Conservation (phyloP, 2,113 vertebrate genomes). For the Equus quagga region DNA sequence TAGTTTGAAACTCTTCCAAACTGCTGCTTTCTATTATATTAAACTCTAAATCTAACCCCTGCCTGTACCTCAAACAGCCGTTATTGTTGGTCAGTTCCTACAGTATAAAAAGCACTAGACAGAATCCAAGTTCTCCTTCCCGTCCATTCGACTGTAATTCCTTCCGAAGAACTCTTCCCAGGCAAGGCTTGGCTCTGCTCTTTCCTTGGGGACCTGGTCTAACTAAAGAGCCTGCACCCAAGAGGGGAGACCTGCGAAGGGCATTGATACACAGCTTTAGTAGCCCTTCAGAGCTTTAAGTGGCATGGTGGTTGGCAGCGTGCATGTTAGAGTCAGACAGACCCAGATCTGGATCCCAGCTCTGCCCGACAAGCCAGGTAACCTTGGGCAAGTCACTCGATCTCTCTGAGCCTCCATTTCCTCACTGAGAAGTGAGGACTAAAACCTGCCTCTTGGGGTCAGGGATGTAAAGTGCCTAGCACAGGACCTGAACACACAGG, state of each 20-base stretch:
- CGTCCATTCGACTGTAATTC: not conserved
- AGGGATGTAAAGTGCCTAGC: not conserved
- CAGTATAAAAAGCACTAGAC: not conserved
- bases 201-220: not conserved
- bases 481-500: not conserved
- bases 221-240: not conserved
- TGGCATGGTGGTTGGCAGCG: not conserved
- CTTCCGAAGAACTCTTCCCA: not conserved
- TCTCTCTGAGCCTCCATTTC: not conserved
- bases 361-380: not conserved
- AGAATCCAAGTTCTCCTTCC: not conserved
- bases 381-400: not conserved
- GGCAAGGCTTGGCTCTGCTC: slow-evolving; percentile 11
- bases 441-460: not conserved
- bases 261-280: not conserved
- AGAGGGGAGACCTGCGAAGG: not conserved
- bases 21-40: slow-evolving; percentile 42
- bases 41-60: slow-evolving; percentile 57
- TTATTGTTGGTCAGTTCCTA: slow-evolving; percentile 17
- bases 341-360: not conserved
- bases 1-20: slow-evolving; percentile 55
- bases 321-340: not conserved
- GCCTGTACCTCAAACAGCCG: slow-evolving; percentile 13
- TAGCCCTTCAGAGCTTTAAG: not conserved
- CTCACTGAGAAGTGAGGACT: not conserved